phyloP scores from a whole-genome alignment of 2,113 vertebrate genomes.

The Spilogale gracilis region DNA sequence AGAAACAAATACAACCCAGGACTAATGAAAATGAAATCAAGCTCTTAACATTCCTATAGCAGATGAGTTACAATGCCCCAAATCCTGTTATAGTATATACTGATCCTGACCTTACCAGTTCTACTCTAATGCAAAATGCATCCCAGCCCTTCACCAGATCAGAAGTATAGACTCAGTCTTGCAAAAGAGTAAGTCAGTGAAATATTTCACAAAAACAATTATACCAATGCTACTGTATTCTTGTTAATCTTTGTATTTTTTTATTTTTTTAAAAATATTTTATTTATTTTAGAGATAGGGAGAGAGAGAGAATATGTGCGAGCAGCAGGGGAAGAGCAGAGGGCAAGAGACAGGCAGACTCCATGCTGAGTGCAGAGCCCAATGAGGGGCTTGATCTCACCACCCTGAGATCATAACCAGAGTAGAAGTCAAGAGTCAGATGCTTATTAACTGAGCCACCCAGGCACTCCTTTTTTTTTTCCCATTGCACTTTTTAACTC shows the following conservation, averaged over 20 bases:
- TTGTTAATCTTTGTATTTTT: background rate
- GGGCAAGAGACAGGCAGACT: background rate
- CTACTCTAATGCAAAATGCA: background rate
- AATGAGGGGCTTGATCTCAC: background rate
- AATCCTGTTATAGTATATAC: background rate
- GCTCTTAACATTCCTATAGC: background rate
- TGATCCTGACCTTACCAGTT: background rate
- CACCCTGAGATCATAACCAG: background rate
- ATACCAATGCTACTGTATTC: background rate
- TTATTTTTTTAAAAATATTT: background rate
- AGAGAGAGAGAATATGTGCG: background rate
- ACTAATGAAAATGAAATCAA: background rate
- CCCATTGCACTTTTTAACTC: background rate
- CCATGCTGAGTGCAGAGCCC: background rate
- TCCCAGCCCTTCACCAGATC: background rate
- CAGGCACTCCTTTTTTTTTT: background rate
- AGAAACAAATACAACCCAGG: background rate
- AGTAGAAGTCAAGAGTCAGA: background rate
- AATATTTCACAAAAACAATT: slow-evolving; percentile 28
- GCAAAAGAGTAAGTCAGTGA: background rate
- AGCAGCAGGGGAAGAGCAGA: background rate
- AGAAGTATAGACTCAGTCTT: background rate
- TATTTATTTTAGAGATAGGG: background rate
- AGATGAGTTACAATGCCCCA: background rate
- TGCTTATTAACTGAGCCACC: background rate